These are phyloP conservation scores for Cryptus armator DNA, from an alignment of 2,888 invertebrate species.

Conservation along the genomic window DNA sequence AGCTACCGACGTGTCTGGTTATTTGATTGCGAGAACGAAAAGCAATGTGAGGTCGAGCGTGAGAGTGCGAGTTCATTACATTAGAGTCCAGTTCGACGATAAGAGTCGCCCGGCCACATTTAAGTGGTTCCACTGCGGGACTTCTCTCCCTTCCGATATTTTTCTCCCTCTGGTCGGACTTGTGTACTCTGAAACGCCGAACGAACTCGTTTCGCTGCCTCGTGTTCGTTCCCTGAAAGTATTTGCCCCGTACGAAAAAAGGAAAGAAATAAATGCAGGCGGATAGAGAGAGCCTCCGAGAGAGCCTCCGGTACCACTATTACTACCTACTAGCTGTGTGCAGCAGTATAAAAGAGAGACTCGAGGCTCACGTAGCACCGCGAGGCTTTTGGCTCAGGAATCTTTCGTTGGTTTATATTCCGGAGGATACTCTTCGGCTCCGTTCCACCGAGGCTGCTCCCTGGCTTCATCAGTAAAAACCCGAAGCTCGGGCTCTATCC, in stretches of 20 bases:
- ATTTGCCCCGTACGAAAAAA: conserved; percentile 44
- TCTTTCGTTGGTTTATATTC: conserved; percentile 64
- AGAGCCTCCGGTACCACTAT: conserved; percentile 42
- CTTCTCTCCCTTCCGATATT: conserved; percentile 35
- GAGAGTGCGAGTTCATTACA: conserved; percentile 70
- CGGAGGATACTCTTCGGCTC: conserved; percentile 40
- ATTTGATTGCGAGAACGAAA: conserved; percentile 69
- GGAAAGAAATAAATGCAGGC: conserved; percentile 43
- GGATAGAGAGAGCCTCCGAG: conserved; percentile 25
- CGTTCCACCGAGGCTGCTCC: conserved; percentile 9
- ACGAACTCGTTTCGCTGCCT: conserved; percentile 50
- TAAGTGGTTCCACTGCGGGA: conserved; percentile 69
- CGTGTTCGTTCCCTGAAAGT: conserved; percentile 46
- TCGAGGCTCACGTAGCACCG: conserved; percentile 66
- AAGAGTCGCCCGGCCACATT: conserved; percentile 68
- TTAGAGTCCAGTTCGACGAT: conserved; percentile 68
- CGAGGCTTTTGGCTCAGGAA: conserved; percentile 68
- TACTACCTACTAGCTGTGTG: conserved; percentile 47
- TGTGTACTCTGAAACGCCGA: conserved; percentile 22
- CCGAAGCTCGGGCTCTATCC: conserved; percentile 59
- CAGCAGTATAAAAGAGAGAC: conserved; percentile 26
- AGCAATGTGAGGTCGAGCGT: conserved; percentile 68
- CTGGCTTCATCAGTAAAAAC: conserved; percentile 64
- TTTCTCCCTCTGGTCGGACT: conserved; percentile 18
- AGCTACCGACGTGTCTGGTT: conserved; percentile 49